These are phyloP conservation scores for Rhea americana DNA, from an alignment of 2,113 vertebrate species.

Conservation along the genomic window DNA sequence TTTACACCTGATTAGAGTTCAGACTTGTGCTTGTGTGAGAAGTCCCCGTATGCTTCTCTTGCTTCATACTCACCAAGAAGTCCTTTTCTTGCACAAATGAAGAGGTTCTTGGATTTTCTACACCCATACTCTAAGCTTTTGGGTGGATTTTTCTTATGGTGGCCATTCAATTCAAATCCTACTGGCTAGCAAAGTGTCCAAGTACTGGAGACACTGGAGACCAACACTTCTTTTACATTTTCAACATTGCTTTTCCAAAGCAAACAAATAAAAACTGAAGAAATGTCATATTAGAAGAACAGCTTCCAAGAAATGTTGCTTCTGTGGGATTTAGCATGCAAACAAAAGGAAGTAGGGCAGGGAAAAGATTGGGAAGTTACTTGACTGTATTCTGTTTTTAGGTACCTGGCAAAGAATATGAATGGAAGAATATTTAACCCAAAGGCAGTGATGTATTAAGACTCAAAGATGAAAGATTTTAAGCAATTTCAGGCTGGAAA, in stretches of 20 bases:
- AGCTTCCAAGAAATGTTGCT: not conserved
- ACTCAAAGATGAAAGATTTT: not conserved
- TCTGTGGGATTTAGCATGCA: not conserved
- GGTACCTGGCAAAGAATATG: not conserved
- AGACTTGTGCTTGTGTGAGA: not conserved
- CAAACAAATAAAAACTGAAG: not conserved
- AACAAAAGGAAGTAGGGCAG: not conserved
- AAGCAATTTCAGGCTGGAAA: not conserved
- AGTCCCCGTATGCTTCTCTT: not conserved
- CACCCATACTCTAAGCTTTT: not conserved
- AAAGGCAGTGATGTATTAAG: not conserved
- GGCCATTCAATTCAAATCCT: not conserved
- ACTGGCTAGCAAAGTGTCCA: not conserved
- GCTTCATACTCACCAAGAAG: not conserved
- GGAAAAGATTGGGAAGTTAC: not conserved
- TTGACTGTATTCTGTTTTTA: fast-evolving
- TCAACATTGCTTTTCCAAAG: not conserved
- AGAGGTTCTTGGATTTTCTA: not conserved
- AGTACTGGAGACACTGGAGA: not conserved
- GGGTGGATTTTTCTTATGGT: not conserved
- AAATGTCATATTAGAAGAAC: not conserved
- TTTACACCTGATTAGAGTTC: too few species aligned
- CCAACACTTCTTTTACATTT: not conserved
- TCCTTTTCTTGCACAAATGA: not conserved
- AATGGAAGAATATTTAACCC: not conserved